Conservation (phyloP, 2,113 vertebrate species). For the Sterrhoptilus dennistouni region DNA sequence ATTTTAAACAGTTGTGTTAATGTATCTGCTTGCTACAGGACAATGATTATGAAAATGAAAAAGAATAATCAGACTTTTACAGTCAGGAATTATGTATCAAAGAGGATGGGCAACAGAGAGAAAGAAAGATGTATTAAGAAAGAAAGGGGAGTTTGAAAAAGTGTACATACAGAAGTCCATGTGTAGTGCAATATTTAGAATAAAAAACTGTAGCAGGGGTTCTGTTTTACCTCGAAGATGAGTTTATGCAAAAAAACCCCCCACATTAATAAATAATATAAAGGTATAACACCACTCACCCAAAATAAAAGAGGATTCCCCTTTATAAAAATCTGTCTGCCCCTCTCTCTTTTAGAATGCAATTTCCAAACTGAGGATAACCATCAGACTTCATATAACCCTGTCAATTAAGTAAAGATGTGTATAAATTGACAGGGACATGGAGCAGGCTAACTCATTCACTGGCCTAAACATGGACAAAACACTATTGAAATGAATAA, state of each 20-base stretch:
- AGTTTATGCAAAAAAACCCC: background rate
- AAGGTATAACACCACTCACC: background rate
- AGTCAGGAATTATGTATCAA: background rate
- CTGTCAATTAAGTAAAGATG: background rate
- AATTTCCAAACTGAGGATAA: background rate
- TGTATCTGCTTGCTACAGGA: background rate
- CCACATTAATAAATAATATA: background rate
- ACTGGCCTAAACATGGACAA: background rate
- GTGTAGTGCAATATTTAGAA: background rate
- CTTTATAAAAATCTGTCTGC: background rate
- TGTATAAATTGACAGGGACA: background rate
- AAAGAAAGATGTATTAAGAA: background rate
- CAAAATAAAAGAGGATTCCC: background rate
- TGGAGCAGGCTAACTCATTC: background rate
- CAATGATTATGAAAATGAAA: background rate
- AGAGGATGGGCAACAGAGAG: background rate
- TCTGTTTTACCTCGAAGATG: background rate
- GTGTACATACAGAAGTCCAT: rapidly evolving
- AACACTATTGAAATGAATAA: background rate
- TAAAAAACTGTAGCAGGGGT: background rate
- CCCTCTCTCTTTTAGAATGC: background rate
- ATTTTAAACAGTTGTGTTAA: background rate
- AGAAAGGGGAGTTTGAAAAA: background rate
- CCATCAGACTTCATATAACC: background rate
- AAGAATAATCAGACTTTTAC: background rate